These are phyloP conservation scores for Bombus ignitus DNA, from an alignment of 1,140 invertebrate genomes.

Conservation along the genomic window DNA sequence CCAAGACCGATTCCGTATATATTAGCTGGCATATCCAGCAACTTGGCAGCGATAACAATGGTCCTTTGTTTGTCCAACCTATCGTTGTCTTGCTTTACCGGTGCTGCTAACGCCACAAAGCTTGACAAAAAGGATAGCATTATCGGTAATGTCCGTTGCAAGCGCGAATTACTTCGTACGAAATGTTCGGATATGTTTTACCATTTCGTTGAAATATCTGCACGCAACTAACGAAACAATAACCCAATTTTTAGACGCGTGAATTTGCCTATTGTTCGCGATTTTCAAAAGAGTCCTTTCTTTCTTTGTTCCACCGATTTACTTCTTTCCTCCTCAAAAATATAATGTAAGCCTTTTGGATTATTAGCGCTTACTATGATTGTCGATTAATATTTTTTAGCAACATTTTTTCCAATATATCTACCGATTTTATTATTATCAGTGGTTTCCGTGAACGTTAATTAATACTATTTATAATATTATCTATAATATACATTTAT, in stretches of 20 bases:
- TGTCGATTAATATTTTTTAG: not conserved
- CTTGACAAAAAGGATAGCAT: conserved; percentile 50
- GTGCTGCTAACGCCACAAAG: conserved; percentile 28
- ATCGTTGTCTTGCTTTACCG: conserved; percentile 34
- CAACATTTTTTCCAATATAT: too few species aligned
- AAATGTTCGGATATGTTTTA: conserved; percentile 1
- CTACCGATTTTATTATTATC: too few species aligned
- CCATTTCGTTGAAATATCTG: conserved; percentile 11
- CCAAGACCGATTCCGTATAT: conserved; percentile 37
- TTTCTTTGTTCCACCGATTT: not conserved
- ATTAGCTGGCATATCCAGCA: conserved; percentile 42
- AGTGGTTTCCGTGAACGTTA: not conserved
- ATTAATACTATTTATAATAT: not conserved
- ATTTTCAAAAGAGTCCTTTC: not conserved
- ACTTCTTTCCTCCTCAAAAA: not conserved
- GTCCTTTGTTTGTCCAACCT: conserved; percentile 41
- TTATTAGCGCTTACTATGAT: not conserved
- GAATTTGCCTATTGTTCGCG: not conserved
- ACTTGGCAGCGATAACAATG: conserved; percentile 50
- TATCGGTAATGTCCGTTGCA: conserved; percentile 51
- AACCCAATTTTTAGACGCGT: conserved; percentile 3
- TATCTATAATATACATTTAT: not conserved
- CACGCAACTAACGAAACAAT: not conserved
- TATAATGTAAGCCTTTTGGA: not conserved
- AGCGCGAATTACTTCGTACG: conserved; percentile 41